These are phyloP conservation scores for Sebastes oblongus DNA, from an alignment of 2,797 vertebrate genomes.

Conservation along the genomic window DNA sequence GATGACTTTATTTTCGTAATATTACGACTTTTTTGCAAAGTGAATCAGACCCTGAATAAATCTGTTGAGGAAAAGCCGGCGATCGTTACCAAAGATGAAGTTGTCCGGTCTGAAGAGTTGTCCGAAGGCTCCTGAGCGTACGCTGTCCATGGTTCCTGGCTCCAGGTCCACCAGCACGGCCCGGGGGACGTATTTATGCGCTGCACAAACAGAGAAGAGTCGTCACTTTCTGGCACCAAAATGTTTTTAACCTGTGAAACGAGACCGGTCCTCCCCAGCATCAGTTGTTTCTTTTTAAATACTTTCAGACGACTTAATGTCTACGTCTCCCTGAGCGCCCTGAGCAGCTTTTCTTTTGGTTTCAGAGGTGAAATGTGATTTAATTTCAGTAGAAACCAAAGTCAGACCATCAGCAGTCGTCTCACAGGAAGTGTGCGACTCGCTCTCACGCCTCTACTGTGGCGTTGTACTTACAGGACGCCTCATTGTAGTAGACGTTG, in stretches of 20 bases:
- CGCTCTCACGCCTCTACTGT: background rate
- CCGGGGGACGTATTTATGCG: slow-evolving; percentile 85
- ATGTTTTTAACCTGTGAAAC: no score
- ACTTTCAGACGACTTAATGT: background rate
- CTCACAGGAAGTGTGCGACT: background rate
- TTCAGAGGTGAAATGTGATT: background rate
- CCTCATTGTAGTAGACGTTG: slow-evolving; percentile 95
- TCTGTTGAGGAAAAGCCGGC: background rate
- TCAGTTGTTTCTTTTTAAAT: background rate
- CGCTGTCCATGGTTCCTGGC: slow-evolving; percentile 87
- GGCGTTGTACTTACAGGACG: slow-evolving; percentile 86
- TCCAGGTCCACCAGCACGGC: slow-evolving; percentile 85
- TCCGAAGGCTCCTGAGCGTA: slow-evolving; percentile 84
- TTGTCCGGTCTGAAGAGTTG: slow-evolving; percentile 86
- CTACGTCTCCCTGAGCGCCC: no score
- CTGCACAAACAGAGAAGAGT: slow-evolving; percentile 56
- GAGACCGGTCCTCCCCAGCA: background rate
- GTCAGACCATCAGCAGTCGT: background rate
- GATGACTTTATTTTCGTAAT: no score
- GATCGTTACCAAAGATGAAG: slow-evolving; percentile 83
- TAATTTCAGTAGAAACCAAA: background rate
- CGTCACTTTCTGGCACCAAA: background rate
- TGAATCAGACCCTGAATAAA: background rate
- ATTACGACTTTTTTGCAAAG: background rate
- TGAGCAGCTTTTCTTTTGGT: background rate